Percentiles rank a stretch among this genome's conserved stretches.
These are phyloP conservation scores for Manacus vitellinus DNA, from an alignment of 2,113 vertebrate species.

Conservation along the genomic window DNA sequence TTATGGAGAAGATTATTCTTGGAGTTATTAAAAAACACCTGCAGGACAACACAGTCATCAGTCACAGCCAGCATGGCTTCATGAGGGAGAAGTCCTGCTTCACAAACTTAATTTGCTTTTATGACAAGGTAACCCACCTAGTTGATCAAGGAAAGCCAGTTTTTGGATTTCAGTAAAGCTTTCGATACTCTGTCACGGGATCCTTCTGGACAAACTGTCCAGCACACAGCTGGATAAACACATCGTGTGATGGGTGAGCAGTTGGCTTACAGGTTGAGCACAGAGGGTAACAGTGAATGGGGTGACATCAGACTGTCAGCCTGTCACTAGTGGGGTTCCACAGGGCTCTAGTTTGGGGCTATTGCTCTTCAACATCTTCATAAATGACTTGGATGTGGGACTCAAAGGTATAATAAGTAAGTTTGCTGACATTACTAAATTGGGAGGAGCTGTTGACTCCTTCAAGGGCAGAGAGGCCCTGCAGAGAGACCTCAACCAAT, in stretches of 20 bases:
- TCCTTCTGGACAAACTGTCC: not conserved
- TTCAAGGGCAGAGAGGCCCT: not conserved
- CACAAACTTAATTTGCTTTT: not conserved
- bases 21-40: not conserved
- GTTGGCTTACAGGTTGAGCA: rapidly evolving
- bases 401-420: not conserved
- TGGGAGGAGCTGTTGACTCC: not conserved
- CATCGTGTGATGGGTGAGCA: not conserved
- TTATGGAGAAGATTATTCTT: not conserved
- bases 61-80: not conserved
- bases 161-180: not conserved
- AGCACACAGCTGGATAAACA: not conserved
- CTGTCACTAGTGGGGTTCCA: not conserved
- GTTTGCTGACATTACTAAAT: not conserved
- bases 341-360: not conserved
- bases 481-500: not conserved
- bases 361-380: not conserved
- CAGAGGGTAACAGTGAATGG: not conserved
- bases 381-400: not conserved
- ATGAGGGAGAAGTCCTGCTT: not conserved
- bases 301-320: not conserved
- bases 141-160: not conserved
- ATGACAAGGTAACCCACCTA: not conserved
- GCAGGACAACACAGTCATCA: not conserved
- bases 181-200: not conserved